These are phyloP conservation scores for Diarsia dahlii DNA, from an alignment of 2,888 invertebrate species.

Conservation along the genomic window DNA sequence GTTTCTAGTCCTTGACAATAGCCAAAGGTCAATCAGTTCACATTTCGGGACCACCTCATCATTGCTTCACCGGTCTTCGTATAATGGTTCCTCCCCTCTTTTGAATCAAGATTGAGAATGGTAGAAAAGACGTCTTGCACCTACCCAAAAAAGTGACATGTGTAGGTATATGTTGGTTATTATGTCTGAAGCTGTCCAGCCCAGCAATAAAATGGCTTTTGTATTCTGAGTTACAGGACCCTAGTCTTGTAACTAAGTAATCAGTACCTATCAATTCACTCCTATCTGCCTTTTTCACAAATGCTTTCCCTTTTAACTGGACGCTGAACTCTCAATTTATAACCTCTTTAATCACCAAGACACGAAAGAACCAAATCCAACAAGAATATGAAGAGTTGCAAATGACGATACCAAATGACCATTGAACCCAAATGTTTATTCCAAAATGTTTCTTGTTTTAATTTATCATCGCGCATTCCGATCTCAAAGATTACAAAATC, in stretches of 20 bases:
- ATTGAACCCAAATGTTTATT: neutral
- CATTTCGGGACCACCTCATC: too few species aligned
- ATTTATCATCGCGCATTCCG: conserved; percentile 12
- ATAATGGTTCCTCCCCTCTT: neutral
- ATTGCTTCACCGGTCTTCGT: neutral
- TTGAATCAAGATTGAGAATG: neutral
- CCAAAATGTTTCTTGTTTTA: neutral
- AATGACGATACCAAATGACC: neutral
- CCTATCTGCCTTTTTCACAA: too few species aligned
- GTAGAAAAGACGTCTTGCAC: neutral
- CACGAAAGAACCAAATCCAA: neutral
- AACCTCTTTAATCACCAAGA: neutral
- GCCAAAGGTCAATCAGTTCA: neutral
- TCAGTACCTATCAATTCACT: too few species aligned
- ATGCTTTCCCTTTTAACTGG: too few species aligned
- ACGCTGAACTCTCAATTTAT: neutral
- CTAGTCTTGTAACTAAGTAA: too few species aligned
- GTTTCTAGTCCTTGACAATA: neutral
- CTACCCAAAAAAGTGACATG: too few species aligned
- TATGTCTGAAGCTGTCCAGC: too few species aligned
- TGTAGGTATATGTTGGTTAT: too few species aligned
- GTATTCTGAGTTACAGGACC: too few species aligned
- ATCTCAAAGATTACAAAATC: conserved; percentile 18
- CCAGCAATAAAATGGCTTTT: neutral
- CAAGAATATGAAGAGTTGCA: neutral